A percentile compares a stretch with the other conserved stretches of the same genome.
phyloP scores from a whole-genome alignment of 2,113 vertebrate genomes.

The Aix galericulata region DNA sequence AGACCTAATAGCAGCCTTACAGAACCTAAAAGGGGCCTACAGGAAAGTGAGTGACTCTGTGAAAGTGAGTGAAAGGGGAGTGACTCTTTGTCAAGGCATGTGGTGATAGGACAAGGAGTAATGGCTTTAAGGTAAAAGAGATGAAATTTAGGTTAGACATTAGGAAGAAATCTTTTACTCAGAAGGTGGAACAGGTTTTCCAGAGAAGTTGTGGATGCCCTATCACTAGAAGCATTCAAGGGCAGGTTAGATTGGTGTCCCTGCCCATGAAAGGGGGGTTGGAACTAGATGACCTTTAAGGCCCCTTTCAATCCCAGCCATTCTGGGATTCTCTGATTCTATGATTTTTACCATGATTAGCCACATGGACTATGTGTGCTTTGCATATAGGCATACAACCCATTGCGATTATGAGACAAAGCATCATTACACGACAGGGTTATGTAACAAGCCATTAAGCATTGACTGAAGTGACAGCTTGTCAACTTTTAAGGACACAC shows the following conservation, averaged over 20 bases:
- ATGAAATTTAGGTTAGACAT: not conserved
- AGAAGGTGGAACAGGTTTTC: not conserved
- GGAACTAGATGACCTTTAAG: not conserved
- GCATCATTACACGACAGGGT: not conserved
- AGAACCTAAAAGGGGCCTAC: not conserved
- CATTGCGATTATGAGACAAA: not conserved
- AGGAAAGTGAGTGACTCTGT: too few relatives aligned
- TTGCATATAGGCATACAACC: not conserved
- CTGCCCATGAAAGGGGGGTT: not conserved
- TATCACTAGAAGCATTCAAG: not conserved
- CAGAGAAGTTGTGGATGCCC: not conserved
- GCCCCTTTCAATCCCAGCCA: not conserved
- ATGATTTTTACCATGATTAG: not conserved
- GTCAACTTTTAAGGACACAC: not conserved
- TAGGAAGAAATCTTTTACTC: not conserved
- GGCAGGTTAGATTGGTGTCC: not conserved
- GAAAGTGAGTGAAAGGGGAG: not conserved
- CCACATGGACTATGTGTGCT: accelerated
- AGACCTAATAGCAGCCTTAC: not conserved
- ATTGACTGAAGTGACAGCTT: not conserved
- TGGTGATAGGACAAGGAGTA: not conserved
- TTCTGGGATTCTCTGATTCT: not conserved
- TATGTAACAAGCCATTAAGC: not conserved
- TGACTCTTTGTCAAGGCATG: not conserved
- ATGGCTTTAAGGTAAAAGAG: not conserved